Evolutionary conservation across 2,797 vertebrate genomes (phyloP).

Genomic region (Phalloptychus januarius): DNA sequence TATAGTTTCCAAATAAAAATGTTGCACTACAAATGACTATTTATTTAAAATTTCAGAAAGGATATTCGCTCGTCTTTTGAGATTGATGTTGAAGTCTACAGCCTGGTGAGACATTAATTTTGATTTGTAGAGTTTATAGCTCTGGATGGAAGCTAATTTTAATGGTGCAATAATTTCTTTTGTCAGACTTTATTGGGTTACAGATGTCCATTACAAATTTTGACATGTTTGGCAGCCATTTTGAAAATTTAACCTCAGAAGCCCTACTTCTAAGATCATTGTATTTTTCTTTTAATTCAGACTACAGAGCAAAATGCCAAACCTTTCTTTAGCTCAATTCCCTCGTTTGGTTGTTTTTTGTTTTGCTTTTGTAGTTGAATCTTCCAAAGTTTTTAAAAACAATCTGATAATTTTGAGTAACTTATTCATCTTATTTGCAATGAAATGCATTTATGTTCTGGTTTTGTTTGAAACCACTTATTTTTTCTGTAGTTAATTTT

Average conservation of each 20-base stretch:
- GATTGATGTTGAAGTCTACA: conserved; percentile 88
- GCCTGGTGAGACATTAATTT: conserved; percentile 77
- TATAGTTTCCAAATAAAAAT: not conserved
- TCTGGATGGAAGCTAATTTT: not conserved
- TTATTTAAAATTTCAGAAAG: conserved; percentile 64
- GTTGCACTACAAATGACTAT: not conserved
- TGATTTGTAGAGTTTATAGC: not conserved
- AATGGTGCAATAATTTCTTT: not conserved
- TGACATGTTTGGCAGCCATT: not conserved
- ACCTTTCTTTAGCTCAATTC: not conserved
- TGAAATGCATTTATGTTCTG: not conserved
- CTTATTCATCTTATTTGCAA: not conserved
- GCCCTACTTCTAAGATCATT: not conserved
- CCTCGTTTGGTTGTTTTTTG: not conserved
- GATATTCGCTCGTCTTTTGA: conserved; percentile 82
- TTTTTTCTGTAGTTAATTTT: not conserved
- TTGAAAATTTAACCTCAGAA: not conserved
- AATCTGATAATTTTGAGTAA: not conserved
- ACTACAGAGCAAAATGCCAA: not conserved
- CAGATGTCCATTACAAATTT: not conserved
- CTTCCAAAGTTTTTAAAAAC: not conserved
- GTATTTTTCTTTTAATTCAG: not conserved
- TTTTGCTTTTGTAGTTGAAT: not conserved
- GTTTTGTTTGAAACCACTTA: not conserved
- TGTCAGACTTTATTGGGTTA: not conserved